These are phyloP conservation scores for Porites cylindrica DNA, from an alignment of 92 coral and sea anemone species.

Conservation along the genomic window DNA sequence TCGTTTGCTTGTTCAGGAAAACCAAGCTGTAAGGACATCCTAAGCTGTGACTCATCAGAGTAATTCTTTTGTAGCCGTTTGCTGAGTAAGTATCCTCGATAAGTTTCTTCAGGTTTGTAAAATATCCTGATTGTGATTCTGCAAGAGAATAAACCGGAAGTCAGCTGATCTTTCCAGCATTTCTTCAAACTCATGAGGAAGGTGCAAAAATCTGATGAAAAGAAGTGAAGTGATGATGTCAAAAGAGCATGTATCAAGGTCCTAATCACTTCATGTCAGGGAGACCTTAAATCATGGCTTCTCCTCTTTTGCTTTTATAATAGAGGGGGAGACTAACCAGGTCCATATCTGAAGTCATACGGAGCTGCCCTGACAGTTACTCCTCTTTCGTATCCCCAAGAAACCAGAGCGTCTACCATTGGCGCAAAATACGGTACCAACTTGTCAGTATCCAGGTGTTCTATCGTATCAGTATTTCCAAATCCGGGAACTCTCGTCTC, in stretches of 20 bases:
- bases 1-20: conserved; percentile 79
- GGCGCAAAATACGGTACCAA: conserved; percentile 78
- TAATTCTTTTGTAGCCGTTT: conserved; percentile 72
- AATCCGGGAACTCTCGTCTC: conserved; percentile 86
- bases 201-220: neutral
- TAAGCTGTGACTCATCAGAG: conserved; percentile 82
- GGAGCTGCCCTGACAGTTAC: conserved; percentile 86
- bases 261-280: too few relatives aligned
- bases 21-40: conserved; percentile 84
- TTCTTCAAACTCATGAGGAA: neutral
- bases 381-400: conserved; percentile 88
- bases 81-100: conserved; percentile 78
- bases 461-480: conserved; percentile 85
- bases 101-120: conserved; percentile 57
- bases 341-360: conserved; percentile 87
- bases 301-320: neutral
- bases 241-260: too few relatives aligned
- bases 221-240: too few relatives aligned
- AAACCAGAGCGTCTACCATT: conserved; percentile 74
- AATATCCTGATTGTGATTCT: conserved; percentile 47
- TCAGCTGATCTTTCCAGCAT: neutral
- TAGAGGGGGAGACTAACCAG: conserved; percentile 50
- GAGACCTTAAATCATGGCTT: neutral
- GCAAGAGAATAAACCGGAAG: neutral
- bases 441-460: conserved; percentile 76